phyloP scores from a whole-genome alignment of 1,140 invertebrate species.

The Tetramorium parvispinum region DNA sequence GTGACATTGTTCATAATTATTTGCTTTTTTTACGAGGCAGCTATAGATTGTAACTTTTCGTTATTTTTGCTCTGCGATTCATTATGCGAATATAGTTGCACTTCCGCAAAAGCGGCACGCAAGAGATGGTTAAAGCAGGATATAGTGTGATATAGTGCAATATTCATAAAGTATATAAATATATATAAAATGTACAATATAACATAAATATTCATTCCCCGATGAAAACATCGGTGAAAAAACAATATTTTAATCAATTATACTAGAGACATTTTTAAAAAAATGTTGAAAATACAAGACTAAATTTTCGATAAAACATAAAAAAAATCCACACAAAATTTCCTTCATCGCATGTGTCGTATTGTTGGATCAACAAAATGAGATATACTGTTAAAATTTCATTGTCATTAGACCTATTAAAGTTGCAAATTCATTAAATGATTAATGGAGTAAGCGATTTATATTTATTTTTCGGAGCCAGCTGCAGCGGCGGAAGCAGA shows the following conservation, averaged over 20 bases:
- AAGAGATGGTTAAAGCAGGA: neutral
- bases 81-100: slow-evolving; percentile 15
- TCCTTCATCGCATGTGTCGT: neutral
- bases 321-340: neutral
- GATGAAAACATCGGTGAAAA: slow-evolving; percentile 1
- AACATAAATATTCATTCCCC: slow-evolving; percentile 24
- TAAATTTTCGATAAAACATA: neutral
- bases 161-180: neutral
- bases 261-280: neutral
- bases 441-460: neutral
- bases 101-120: neutral
- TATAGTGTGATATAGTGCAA: neutral
- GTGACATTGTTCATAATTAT: neutral
- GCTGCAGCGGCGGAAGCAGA: neutral
- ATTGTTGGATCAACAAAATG: neutral
- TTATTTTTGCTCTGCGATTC: neutral
- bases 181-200: neutral
- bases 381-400: neutral
- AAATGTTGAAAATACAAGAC: neutral
- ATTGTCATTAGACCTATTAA: neutral
- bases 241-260: slow-evolving; percentile 27
- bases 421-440: neutral
- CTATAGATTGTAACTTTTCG: neutral
- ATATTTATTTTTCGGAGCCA: neutral
- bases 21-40: neutral